Evolutionary conservation across 2,888 invertebrate genomes (phyloP).

Genomic region (Myathropa florea): DNA sequence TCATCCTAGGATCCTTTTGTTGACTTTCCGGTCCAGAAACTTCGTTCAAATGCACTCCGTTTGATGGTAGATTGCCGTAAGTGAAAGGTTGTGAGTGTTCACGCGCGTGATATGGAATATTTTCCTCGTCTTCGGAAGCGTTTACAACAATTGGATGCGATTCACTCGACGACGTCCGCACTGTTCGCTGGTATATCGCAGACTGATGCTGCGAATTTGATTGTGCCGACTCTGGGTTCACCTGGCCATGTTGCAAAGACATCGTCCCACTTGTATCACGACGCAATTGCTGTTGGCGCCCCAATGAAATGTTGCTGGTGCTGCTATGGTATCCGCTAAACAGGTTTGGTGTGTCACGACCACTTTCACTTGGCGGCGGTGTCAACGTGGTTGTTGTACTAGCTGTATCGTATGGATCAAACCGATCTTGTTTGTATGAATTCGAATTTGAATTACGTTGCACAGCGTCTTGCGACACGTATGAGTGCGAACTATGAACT

Average conservation of each 20-base stretch:
- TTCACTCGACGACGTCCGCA: constrained; percentile 79
- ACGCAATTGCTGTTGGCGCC: constrained; percentile 55
- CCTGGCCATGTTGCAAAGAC: constrained; percentile 57
- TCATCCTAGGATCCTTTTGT: constrained; percentile 81
- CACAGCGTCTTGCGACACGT: constrained; percentile 60
- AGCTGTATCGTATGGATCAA: constrained; percentile 74
- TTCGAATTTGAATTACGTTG: constrained; percentile 60
- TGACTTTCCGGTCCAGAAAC: constrained; percentile 79
- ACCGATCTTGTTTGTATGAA: constrained; percentile 68
- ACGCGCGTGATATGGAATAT: constrained; percentile 95
- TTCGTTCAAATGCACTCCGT: constrained; percentile 72
- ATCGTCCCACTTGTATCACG: constrained; percentile 40
- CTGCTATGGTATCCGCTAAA: constrained; percentile 63
- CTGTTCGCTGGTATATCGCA: constrained; percentile 79
- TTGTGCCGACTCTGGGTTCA: constrained; percentile 41
- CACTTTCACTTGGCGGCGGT: constrained; percentile 74
- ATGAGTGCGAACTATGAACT: constrained; percentile 72
- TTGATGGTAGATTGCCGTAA: constrained; percentile 86
- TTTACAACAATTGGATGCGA: constrained; percentile 29
- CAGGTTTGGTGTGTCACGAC: constrained; percentile 73
- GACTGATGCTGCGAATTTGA: constrained; percentile 76
- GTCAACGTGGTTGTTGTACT: constrained; percentile 75
- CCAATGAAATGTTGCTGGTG: constrained; percentile 68
- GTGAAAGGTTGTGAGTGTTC: constrained; percentile 94
- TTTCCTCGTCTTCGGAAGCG: constrained; percentile 78